Base-by-base conservation (phyloP, 2,888 invertebrate species). In the Rhingia campestris region DNA sequence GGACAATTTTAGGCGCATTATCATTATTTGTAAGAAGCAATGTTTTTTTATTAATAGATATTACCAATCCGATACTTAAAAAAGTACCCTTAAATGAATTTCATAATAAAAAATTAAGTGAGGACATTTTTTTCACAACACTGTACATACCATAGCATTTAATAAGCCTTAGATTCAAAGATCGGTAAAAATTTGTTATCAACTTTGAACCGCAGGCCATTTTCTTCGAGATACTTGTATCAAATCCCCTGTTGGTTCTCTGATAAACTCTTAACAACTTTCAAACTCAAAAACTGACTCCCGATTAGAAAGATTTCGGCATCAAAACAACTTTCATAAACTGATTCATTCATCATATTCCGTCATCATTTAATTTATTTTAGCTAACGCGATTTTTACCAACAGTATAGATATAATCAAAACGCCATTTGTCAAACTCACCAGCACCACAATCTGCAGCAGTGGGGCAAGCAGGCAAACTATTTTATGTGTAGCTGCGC, bases 381-480 rank as follows among this genome's bases (percentile, higher is more conserved):
- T 72, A 51, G 54, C 49, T 32, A 82, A 54, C 54, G 76, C 47
- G 63, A 67, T 66, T 56, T 69, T 37, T 73, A 49, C 82, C 67
- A 49, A 49, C 49, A 79, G 67, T 37, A 22, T 22, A 2, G 82
- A 82, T 82, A 79, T 82, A 82, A 82, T 82, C 82, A 82, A 82
- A 82, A 79, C 73, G 49, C 51, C 82, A 82, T 82, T 82, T 82
- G 79, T 82, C 77, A 82, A 73, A 82, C 77, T 22, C 79, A 32
- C 53, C 81, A 64, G 4, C 41, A 5, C 22, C 22, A n/a, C 51
- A 51, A 33, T 58, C 72, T 77, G 35, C 69, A 63, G 7, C 53
- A 10, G 30, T 14, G 47, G 22, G 7, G 7, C 41, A 35, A 32
- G 10, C 39, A 64, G n/a, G 2, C 45, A 30, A 37, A 56, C 39